Conservation (phyloP, 2,888 invertebrate species). For the Tanytarsus gracilentus region DNA sequence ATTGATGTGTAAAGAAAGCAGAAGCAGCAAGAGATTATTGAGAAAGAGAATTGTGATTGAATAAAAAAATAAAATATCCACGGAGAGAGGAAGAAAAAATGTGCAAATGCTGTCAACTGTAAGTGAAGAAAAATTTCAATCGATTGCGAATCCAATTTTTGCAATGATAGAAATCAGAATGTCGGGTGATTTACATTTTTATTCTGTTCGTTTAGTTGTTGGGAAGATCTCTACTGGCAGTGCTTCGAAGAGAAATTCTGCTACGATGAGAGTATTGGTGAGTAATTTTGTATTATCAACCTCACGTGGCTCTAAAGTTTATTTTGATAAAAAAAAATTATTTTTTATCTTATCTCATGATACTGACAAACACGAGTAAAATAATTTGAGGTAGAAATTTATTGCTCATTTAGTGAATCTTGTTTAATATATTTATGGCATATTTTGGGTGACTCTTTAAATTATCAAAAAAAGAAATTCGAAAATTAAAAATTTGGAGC, state of each 20-base stretch:
- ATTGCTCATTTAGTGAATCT: too few species aligned
- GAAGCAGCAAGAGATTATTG: background rate
- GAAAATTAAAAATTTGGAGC: too few species aligned
- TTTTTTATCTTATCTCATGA: background rate
- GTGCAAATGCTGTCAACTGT: slow-evolving; percentile 29
- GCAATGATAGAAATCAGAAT: background rate
- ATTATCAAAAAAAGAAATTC: background rate
- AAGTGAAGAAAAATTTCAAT: slow-evolving; percentile 9
- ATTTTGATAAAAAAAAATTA: too few species aligned
- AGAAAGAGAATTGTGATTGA: background rate
- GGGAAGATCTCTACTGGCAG: slow-evolving; percentile 64
- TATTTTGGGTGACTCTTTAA: too few species aligned
- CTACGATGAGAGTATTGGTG: slow-evolving; percentile 60
- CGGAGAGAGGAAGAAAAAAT: slow-evolving; percentile 7
- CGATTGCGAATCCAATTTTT: background rate
- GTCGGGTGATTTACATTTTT: background rate
- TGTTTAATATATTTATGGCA: too few species aligned
- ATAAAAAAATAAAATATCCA: background rate
- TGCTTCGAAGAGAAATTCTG: slow-evolving; percentile 64
- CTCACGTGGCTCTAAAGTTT: too few species aligned
- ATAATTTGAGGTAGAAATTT: too few species aligned
- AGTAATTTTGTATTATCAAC: slow-evolving; percentile 31
- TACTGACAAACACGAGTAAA: background rate
- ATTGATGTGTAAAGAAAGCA: background rate
- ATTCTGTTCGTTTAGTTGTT: slow-evolving; percentile 46